Evolutionary conservation across 2,888 invertebrate genomes (phyloP).

Genomic region (Glaucopsyche alexis): DNA sequence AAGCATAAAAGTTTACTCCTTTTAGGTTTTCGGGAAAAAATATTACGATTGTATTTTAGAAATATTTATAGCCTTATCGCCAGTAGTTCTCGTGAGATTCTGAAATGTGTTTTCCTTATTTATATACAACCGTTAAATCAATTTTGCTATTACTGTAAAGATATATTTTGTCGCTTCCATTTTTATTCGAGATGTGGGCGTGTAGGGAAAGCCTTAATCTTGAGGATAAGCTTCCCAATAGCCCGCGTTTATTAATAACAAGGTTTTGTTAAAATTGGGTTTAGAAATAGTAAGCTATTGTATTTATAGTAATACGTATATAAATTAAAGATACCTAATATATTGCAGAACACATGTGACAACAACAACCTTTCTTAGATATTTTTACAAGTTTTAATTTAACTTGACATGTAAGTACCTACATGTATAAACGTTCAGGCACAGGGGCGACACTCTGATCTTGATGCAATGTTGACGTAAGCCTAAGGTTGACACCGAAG

Average conservation of each 20-base stretch:
- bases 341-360: too few relatives aligned
- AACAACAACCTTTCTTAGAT: too few relatives aligned
- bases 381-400: too few relatives aligned
- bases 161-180: slow-evolving; percentile 19
- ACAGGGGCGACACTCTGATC: too few relatives aligned
- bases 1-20: slow-evolving; percentile 7
- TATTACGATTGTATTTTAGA: slow-evolving; percentile 8
- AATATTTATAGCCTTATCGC: slow-evolving; percentile 12
- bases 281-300: neutral
- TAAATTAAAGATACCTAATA: too few relatives aligned
- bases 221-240: neutral
- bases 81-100: neutral
- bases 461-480: too few relatives aligned
- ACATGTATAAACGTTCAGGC: too few relatives aligned
- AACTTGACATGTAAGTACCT: too few relatives aligned
- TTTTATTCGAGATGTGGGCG: neutral
- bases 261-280: neutral
- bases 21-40: neutral
- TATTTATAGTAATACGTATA: too few relatives aligned
- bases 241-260: neutral
- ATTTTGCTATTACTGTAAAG: slow-evolving; percentile 20
- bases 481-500: too few relatives aligned
- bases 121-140: slow-evolving; percentile 24
- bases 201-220: neutral
- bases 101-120: slow-evolving; percentile 25